Evolutionary conservation across 2,113 vertebrate species (phyloP).

Genomic region (Protomyctophum bolini): DNA sequence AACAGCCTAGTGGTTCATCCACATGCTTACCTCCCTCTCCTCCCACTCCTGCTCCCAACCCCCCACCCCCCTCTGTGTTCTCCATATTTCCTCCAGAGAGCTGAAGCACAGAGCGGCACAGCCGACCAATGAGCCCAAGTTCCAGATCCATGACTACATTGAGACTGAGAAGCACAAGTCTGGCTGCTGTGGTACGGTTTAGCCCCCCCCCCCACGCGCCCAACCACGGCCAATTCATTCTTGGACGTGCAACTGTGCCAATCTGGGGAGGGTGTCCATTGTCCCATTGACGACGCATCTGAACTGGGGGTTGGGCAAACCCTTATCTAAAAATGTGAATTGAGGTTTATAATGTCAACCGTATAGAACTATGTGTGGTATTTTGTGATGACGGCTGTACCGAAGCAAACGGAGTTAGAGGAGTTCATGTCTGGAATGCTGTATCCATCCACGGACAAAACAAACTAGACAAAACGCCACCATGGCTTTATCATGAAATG

Average conservation of each 20-base stretch:
- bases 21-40: neutral
- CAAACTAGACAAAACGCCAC: neutral
- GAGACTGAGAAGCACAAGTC: constrained; percentile 90
- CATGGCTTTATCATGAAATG: neutral
- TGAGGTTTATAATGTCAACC: constrained; percentile 53
- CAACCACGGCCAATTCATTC: no score
- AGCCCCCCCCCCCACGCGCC: constrained; percentile 42
- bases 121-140: constrained; percentile 85
- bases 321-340: constrained; percentile 68
- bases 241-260: neutral
- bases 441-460: constrained; percentile 50
- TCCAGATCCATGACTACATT: constrained; percentile 94
- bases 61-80: neutral
- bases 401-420: constrained; percentile 41
- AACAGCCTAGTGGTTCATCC: neutral
- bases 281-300: constrained; percentile 37
- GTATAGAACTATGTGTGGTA: constrained; percentile 63
- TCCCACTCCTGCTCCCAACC: constrained; percentile 6
- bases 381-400: constrained; percentile 67
- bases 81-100: constrained; percentile 79
- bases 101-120: constrained; percentile 85
- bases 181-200: constrained; percentile 86
- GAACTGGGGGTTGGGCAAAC: constrained; percentile 41
- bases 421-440: constrained; percentile 51
- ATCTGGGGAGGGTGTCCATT: constrained; percentile 8